Evolutionary conservation across 53 echinoderm and acorn worm genomes (phyloP).

Genomic region (Arbacia lixula): DNA sequence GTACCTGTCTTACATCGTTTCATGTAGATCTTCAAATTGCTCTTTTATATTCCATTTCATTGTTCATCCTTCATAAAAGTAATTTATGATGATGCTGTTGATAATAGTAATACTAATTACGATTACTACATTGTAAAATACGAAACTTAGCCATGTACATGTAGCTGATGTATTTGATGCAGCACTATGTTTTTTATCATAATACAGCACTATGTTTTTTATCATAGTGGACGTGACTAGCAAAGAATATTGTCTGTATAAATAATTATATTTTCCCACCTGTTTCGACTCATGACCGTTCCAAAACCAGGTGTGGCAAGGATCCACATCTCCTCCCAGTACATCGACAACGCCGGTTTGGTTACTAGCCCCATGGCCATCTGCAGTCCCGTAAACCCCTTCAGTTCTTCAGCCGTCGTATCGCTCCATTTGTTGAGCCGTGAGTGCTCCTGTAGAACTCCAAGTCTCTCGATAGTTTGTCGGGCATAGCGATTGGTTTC

Average conservation of each 20-base stretch:
- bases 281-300: constrained; percentile 12
- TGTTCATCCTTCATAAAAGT: too few species aligned
- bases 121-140: too few species aligned
- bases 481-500: constrained; percentile 47
- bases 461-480: constrained; percentile 20
- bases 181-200: too few species aligned
- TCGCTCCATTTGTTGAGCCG: constrained; percentile 10
- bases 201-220: too few species aligned
- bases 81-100: too few species aligned
- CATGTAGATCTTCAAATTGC: too few species aligned
- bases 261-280: constrained; percentile 1
- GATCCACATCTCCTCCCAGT: constrained; percentile 43
- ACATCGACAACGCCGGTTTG: constrained; percentile 24
- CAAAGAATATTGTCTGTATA: not conserved
- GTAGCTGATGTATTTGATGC: too few species aligned
- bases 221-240: not conserved
- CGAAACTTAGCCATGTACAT: too few species aligned
- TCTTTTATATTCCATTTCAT: too few species aligned
- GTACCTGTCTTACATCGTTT: too few species aligned
- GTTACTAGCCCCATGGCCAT: constrained; percentile 58
- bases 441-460: constrained; percentile 1
- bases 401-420: constrained; percentile 16
- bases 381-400: constrained; percentile 42
- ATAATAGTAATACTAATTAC: too few species aligned
- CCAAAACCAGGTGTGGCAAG: constrained; percentile 14